A percentile compares a stretch with the other conserved stretches of the same genome.
These are phyloP conservation scores for Strigamia maritima DNA, from an alignment of 2,888 invertebrate species.

Conservation along the genomic window DNA sequence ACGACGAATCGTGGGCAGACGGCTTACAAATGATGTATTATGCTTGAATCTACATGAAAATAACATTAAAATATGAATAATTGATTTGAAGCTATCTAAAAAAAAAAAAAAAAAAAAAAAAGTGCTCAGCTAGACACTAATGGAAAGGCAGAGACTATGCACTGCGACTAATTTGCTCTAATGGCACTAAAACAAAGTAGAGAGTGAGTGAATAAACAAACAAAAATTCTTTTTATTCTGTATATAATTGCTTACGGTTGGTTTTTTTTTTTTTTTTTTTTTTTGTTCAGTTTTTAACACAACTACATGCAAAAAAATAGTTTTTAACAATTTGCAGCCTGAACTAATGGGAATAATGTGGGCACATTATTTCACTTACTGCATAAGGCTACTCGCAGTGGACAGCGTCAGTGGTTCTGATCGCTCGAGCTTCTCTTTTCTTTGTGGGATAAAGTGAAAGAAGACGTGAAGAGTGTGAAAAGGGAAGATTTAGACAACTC, in stretches of 20 bases:
- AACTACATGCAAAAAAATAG: not conserved
- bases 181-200: not conserved
- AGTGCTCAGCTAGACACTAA: not conserved
- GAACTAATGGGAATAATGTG: not conserved
- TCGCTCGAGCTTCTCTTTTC: constrained; percentile 42
- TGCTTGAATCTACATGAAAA: constrained; percentile 71
- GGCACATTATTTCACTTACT: constrained; percentile 40
- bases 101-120: too few relatives aligned
- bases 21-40: constrained; percentile 88
- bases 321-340: not conserved
- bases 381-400: constrained; percentile 42
- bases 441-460: constrained; percentile 38
- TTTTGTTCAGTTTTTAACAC: too few relatives aligned
- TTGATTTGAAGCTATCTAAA: not conserved
- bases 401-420: constrained; percentile 40
- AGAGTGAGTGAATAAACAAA: not conserved
- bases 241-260: not conserved
- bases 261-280: too few relatives aligned
- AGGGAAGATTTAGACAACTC: not conserved
- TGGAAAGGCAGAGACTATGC: not conserved
- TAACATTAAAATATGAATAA: not conserved
- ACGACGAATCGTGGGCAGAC: constrained; percentile 80
- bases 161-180: constrained; percentile 5
- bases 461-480: constrained; percentile 36
- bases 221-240: not conserved